These are phyloP conservation scores for Xestia c-nigrum DNA, from an alignment of 2,888 invertebrate species.

Conservation along the genomic window DNA sequence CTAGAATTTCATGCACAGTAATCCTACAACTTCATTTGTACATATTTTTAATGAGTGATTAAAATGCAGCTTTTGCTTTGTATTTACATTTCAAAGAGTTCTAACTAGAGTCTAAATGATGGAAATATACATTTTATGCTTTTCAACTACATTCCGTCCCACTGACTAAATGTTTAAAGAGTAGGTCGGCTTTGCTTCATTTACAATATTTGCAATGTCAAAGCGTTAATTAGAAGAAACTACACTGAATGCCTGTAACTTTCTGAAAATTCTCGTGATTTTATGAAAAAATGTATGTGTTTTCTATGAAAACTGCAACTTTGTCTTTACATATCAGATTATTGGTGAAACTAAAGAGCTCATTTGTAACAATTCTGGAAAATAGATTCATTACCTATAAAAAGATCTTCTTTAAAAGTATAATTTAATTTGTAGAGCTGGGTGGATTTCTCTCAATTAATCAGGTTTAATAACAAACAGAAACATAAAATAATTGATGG, in stretches of 20 bases:
- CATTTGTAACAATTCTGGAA: neutral
- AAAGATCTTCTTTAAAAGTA: too few relatives aligned
- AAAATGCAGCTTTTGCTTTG: slow-evolving; percentile 20
- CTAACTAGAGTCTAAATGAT: slow-evolving; percentile 23
- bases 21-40: neutral
- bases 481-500: too few relatives aligned
- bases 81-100: slow-evolving; percentile 47
- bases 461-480: too few relatives aligned
- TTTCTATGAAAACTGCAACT: neutral
- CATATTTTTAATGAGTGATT: slow-evolving; percentile 18
- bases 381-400: too few relatives aligned
- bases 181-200: neutral
- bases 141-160: neutral
- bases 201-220: neutral
- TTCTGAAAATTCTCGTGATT: neutral
- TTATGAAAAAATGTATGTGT: neutral
- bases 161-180: neutral
- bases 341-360: neutral
- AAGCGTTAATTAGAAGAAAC: neutral
- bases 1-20: neutral
- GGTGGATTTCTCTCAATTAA: too few relatives aligned
- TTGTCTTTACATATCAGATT: neutral
- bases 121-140: slow-evolving; percentile 27
- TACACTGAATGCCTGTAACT: neutral
- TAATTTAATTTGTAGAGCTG: too few relatives aligned